Conservation (phyloP, 2,888 invertebrate genomes). For the Drosophila nr. perissopoda region DNA sequence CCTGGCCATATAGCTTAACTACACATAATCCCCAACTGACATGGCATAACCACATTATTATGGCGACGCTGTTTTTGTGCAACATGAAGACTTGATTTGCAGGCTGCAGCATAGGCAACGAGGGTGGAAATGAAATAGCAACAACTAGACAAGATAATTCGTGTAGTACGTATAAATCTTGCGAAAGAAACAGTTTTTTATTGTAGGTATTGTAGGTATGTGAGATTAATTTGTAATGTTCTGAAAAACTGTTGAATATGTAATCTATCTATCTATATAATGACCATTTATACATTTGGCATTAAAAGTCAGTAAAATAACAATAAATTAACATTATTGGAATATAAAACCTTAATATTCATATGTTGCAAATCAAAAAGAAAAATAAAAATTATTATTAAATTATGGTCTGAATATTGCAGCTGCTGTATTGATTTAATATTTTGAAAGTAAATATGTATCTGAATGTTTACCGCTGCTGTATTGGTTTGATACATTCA, state of each 20-base stretch:
- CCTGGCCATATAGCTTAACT: constrained; percentile 17
- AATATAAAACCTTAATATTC: not conserved
- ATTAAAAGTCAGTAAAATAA: not conserved
- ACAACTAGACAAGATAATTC: constrained; percentile 5
- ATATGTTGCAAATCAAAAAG: not conserved
- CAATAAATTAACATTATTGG: not conserved
- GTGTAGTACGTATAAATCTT: constrained; percentile 12
- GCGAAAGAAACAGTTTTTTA: not conserved
- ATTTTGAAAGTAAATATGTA: not conserved
- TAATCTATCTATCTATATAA: not conserved
- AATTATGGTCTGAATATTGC: not conserved
- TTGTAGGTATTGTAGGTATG: too few relatives aligned
- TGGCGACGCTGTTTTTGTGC: constrained; percentile 42
- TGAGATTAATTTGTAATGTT: not conserved
- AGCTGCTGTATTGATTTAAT: not conserved
- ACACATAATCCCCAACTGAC: constrained; percentile 37
- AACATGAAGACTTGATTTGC: constrained; percentile 52
- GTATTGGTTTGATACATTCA: not conserved
- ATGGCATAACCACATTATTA: constrained; percentile 53
- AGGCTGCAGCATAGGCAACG: constrained; percentile 22
- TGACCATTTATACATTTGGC: not conserved
- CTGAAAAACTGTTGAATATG: not conserved
- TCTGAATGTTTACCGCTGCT: not conserved
- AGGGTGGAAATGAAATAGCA: constrained; percentile 1
- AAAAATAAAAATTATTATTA: not conserved